Evolutionary conservation across 1,140 invertebrate genomes (phyloP).

Genomic region (Anastrepha obliqua): DNA sequence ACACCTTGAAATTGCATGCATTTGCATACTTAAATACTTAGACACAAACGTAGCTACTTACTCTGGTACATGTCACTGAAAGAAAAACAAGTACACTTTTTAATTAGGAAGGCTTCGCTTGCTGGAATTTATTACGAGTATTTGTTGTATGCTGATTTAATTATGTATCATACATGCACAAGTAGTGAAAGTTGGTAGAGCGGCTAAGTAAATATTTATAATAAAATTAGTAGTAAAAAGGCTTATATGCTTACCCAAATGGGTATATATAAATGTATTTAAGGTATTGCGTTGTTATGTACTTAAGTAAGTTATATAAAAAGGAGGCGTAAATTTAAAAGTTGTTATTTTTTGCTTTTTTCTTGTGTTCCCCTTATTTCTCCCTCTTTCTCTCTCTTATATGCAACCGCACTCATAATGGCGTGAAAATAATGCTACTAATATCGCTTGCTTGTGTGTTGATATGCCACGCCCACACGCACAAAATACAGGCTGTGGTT

Average conservation of each 20-base stretch:
- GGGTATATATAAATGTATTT: not conserved
- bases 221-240: not conserved
- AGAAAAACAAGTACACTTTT: not conserved
- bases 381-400: not conserved
- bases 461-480: not conserved
- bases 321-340: not conserved
- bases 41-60: not conserved
- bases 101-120: not conserved
- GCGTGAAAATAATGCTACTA: not conserved
- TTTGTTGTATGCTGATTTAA: not conserved
- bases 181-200: not conserved
- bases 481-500: constrained; percentile 66
- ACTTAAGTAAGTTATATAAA: too few relatives aligned
- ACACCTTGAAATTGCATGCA: not conserved
- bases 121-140: not conserved
- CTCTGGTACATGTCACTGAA: not conserved
- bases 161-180: constrained; percentile 7
- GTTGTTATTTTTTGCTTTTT: constrained; percentile 6
- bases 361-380: not conserved
- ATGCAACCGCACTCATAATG: not conserved
- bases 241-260: not conserved
- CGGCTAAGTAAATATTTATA: not conserved
- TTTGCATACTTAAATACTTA: not conserved
- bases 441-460: not conserved
- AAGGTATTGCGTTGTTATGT: not conserved